Evolutionary conservation across 1,140 invertebrate genomes (phyloP), one percentile per base, ranked within the genome.

Genomic region (Teleopsis dalmanni): DNA sequence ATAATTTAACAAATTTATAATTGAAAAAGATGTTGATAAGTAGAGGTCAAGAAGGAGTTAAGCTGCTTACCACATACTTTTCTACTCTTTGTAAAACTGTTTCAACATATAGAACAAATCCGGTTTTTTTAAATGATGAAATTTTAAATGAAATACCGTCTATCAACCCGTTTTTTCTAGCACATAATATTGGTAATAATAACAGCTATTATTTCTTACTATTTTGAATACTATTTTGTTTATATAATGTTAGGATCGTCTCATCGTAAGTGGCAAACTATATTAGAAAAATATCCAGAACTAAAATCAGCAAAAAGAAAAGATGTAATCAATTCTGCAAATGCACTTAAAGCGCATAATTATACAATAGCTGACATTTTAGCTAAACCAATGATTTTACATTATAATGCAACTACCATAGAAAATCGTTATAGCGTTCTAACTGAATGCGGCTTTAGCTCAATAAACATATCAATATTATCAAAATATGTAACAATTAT

Each of bases 401-500:
- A 71, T 34, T 74, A 75, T 59, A 75, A 76, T 51, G 65, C 70
- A 6, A 65, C 75, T 43, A 76, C 75, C 25, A 60, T 78, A 48
- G 71, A 73, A 13, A 78, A 78, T 59, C 74, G 77, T 54, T 72
- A 72, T 41, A 72, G 70, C 55, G 75, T 78, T 31, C 57, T 79
- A 4, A 62, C 59, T 46, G 77, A 79, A 62, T 77, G 75, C 65
- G 67, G 74, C 1, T 76, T 77, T 53, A 35, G 69, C 10, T 57
- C 68, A 40, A 62, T 78, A n/a, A 58, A 60, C 10, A 67, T 77
- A 13, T 58, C 62, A 47, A 60, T 73, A 33, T 59, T 78, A 23
- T 71, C 71, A 27, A 76, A 73, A 68, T 78, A 72, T 53, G 58
- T 69, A 8, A 61, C 62, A 7, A 49, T 62, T 31, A 57, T 66